Conservation (phyloP, 1,140 invertebrate species). For the Drosophila leontia region DNA sequence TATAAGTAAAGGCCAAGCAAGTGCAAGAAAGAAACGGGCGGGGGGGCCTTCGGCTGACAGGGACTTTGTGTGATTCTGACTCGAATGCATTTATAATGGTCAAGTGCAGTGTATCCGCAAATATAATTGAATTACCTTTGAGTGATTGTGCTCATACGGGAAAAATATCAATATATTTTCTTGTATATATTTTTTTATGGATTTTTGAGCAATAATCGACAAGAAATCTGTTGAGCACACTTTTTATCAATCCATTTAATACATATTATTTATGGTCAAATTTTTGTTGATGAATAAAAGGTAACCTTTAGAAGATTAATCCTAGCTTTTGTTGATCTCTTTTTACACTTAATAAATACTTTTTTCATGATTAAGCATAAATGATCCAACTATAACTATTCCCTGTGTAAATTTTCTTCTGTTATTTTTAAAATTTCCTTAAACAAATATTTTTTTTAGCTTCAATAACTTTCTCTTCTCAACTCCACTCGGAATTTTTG, state of each 20-base stretch:
- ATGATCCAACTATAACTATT: background rate
- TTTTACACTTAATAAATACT: no score
- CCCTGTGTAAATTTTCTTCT: background rate
- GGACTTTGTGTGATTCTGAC: conserved; percentile 51
- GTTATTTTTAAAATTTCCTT: background rate
- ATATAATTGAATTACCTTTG: conserved; percentile 67
- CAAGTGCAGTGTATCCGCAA: conserved; percentile 29
- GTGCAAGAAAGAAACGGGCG: conserved; percentile 1
- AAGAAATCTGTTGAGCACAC: background rate
- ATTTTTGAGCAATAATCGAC: background rate
- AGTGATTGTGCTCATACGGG: conserved; percentile 3
- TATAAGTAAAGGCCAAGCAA: conserved; percentile 9
- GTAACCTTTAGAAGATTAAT: no score
- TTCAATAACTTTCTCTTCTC: background rate
- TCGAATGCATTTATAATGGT: conserved; percentile 45
- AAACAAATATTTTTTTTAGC: background rate
- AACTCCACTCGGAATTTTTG: background rate
- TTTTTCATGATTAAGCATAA: no score
- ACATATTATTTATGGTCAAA: background rate
- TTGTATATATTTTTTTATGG: background rate
- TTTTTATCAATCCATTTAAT: background rate
- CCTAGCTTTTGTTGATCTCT: background rate
- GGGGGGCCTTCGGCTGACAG: background rate
- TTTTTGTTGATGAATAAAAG: background rate
- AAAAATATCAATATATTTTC: background rate